phyloP scores from a whole-genome alignment of 2,797 vertebrate species.

The Bucorvus abyssinicus region DNA sequence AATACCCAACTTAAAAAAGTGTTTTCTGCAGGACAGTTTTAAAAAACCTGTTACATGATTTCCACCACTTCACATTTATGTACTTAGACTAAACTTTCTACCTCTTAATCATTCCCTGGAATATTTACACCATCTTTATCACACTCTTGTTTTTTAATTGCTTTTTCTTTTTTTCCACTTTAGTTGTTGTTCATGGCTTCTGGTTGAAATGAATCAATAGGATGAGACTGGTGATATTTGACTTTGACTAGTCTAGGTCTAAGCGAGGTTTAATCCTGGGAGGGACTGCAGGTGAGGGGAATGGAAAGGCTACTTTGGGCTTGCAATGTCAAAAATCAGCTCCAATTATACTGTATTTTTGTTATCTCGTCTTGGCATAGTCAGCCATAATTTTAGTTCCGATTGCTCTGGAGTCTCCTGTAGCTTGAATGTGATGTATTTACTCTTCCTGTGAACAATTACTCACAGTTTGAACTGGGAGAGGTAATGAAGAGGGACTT shows the following conservation, averaged over 20 bases:
- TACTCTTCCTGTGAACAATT: neutral
- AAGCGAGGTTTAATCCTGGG: neutral
- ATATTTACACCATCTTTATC: neutral
- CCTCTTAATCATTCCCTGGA: neutral
- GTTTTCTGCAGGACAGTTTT: neutral
- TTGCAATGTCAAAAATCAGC: neutral
- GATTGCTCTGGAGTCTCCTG: neutral
- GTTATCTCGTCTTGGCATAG: neutral
- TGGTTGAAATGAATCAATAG: neutral
- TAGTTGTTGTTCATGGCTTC: neutral
- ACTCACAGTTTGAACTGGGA: neutral
- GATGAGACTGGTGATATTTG: neutral
- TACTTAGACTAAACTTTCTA: neutral
- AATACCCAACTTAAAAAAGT: neutral
- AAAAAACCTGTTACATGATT: neutral
- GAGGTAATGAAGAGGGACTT: neutral
- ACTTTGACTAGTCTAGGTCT: neutral
- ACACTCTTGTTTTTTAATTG: neutral
- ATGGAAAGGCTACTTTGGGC: neutral
- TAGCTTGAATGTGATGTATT: neutral
- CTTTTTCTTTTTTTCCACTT: neutral
- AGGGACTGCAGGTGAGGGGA: neutral
- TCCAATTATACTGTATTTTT: neutral
- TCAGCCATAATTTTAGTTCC: neutral
- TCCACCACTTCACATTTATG: neutral